These are phyloP conservation scores for Rhinolophus ferrumequinum DNA, from an alignment of 2,113 vertebrate species.

Conservation along the genomic window DNA sequence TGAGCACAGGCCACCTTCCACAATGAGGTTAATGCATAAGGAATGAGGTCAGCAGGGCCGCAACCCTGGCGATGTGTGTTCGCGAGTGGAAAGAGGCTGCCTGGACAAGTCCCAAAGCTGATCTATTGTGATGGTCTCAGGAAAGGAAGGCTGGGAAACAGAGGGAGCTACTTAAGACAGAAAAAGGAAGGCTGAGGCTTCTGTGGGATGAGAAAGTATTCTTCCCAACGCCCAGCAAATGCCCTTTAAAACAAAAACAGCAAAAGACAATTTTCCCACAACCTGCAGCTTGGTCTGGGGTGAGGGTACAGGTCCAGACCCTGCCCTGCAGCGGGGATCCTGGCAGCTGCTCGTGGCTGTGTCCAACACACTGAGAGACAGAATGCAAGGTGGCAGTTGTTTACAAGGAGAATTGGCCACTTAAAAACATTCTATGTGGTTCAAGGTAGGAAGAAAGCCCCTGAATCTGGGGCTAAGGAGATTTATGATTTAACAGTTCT, in stretches of 20 bases:
- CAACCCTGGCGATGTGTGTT: rapidly evolving
- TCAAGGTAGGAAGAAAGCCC: neutral
- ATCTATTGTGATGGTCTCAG: rapidly evolving
- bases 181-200: neutral
- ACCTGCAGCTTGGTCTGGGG: neutral
- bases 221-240: neutral
- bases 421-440: neutral
- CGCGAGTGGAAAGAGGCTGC: neutral
- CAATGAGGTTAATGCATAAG: neutral
- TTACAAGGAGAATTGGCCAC: neutral
- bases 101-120: neutral
- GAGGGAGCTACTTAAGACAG: no score
- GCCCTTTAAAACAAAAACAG: neutral
- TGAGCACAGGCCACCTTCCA: neutral
- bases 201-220: neutral
- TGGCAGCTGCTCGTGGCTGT: neutral
- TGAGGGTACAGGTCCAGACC: no score
- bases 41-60: neutral
- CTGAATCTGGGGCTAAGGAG: neutral
- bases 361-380: neutral
- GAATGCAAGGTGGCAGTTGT: neutral
- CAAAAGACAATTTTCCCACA: neutral
- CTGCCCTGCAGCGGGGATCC: neutral
- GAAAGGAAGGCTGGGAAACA: neutral
- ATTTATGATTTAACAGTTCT: neutral